Conservation (phyloP, 2,113 vertebrate genomes). For the Mustela lutreola region DNA sequence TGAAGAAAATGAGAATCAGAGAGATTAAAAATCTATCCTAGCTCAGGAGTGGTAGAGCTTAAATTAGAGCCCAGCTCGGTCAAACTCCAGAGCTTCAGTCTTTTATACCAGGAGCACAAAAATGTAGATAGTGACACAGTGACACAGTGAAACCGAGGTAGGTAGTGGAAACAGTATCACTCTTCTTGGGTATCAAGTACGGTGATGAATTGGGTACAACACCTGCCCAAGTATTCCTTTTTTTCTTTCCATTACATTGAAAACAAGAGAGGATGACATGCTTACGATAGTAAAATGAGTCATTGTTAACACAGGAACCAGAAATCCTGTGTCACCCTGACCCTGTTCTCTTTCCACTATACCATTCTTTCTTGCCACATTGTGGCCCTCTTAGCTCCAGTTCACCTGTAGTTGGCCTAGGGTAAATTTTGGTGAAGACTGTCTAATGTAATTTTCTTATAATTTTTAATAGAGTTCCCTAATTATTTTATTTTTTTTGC, state of each 20-base stretch:
- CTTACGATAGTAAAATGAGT: not conserved
- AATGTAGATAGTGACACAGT: not conserved
- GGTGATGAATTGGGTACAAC: not conserved
- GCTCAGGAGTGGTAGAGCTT: not conserved
- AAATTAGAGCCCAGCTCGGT: not conserved
- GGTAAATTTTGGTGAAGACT: slow-evolving; percentile 11
- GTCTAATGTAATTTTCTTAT: not conserved
- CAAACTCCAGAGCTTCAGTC: not conserved
- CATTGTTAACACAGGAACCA: not conserved
- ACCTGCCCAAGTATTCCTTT: not conserved
- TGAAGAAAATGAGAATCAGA: not conserved
- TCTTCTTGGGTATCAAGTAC: not conserved
- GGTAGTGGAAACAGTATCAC: not conserved
- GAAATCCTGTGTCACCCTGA: not conserved
- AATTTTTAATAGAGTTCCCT: not conserved
- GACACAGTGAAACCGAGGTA: not conserved
- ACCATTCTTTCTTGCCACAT: not conserved
- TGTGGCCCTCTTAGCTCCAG: not conserved
- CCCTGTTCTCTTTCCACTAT: not conserved
- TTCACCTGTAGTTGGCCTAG: not conserved
- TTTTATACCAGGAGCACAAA: not conserved
- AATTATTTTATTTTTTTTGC: not conserved
- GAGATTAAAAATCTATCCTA: not conserved
- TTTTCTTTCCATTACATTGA: not conserved
- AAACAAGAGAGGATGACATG: not conserved